Evolutionary conservation across 2,888 invertebrate genomes (phyloP).

Genomic region (Lithosia quadra): DNA sequence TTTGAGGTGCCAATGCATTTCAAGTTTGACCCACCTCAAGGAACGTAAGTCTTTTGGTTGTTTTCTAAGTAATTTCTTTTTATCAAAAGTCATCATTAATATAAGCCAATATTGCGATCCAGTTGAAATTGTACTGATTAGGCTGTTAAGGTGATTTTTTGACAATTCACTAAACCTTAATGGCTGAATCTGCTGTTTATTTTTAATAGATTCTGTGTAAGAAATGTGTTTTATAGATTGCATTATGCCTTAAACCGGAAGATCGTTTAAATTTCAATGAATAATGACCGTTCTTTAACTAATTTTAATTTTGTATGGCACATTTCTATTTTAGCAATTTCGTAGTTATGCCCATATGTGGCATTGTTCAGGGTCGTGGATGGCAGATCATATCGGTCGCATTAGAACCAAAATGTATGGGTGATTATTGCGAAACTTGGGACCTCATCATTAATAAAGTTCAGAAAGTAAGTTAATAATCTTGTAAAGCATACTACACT

Average conservation of each 20-base stretch:
- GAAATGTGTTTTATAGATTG: no score
- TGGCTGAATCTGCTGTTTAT: background rate
- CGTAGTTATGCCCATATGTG: constrained; percentile 79
- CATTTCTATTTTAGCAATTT: constrained; percentile 67
- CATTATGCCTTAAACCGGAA: no score
- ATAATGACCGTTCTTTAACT: background rate
- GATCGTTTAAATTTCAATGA: no score
- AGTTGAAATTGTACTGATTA: no score
- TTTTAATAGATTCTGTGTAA: no score
- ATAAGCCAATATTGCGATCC: no score
- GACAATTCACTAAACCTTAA: background rate
- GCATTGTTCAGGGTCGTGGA: constrained; percentile 74
- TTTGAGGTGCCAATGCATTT: constrained; percentile 76
- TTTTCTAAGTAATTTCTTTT: background rate
- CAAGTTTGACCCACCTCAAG: constrained; percentile 71
- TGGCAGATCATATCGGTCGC: constrained; percentile 83
- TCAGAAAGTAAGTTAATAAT: constrained; percentile 67
- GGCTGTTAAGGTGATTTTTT: background rate
- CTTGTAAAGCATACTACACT: background rate
- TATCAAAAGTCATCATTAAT: background rate
- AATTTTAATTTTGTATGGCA: background rate
- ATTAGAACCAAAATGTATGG: constrained; percentile 73
- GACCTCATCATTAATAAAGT: constrained; percentile 74
- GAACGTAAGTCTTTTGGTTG: constrained; percentile 66
- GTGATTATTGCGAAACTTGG: constrained; percentile 80